Conservation (phyloP, 2,888 invertebrate genomes). For the Calliscelio sp. region DNA sequence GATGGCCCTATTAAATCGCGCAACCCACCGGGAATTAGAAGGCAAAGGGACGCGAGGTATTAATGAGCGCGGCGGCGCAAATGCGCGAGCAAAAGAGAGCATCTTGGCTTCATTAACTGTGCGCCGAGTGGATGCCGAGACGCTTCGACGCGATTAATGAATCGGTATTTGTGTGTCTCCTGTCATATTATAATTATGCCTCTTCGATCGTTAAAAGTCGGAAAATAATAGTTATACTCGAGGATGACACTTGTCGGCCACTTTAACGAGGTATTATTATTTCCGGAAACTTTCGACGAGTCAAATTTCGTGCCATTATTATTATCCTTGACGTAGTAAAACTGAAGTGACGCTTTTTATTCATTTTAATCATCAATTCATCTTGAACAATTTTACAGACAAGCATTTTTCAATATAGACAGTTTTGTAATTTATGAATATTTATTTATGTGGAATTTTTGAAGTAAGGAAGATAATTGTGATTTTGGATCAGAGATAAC, state of each 20-base stretch:
- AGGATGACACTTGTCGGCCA: conserved; percentile 19
- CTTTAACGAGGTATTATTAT: conserved; percentile 32
- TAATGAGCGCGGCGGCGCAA: conserved; percentile 46
- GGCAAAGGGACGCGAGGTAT: conserved; percentile 61
- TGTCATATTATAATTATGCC: conserved; percentile 23
- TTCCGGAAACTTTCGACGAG: too few relatives aligned
- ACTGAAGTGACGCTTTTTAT: too few relatives aligned
- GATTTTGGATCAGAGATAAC: too few relatives aligned
- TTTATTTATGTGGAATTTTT: too few relatives aligned
- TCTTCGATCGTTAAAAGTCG: conserved; percentile 17
- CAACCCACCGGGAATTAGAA: conserved; percentile 61
- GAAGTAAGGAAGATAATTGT: too few relatives aligned
- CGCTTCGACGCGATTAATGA: conserved; percentile 52
- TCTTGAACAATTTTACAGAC: too few relatives aligned
- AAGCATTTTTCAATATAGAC: too few relatives aligned
- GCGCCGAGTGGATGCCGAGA: conserved; percentile 21
- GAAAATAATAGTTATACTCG: conserved; percentile 43
- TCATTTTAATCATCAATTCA: too few relatives aligned
- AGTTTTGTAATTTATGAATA: too few relatives aligned
- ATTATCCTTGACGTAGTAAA: too few relatives aligned
- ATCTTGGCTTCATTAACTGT: conserved; percentile 51
- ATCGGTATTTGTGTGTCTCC: conserved; percentile 45
- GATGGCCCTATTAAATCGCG: conserved; percentile 73
- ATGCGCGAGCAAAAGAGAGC: conserved; percentile 23
- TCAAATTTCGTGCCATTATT: too few relatives aligned